These are phyloP conservation scores for Biston stratarius DNA, from an alignment of 2,888 invertebrate species.

Conservation along the genomic window DNA sequence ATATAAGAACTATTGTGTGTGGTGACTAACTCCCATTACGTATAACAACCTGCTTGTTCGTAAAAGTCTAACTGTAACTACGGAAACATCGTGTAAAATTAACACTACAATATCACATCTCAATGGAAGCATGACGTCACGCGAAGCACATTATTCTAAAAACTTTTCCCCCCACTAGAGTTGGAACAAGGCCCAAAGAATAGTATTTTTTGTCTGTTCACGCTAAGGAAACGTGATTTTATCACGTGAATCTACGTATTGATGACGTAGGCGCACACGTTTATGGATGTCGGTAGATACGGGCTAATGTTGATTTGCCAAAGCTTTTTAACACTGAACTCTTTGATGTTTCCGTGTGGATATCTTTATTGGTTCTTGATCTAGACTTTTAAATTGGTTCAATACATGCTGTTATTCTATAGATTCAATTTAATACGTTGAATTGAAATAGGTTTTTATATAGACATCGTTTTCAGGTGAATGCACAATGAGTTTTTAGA, in stretches of 20 bases:
- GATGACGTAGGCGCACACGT: constrained; percentile 39
- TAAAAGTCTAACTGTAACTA: neutral
- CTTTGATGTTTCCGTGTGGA: constrained; percentile 29
- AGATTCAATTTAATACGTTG: neutral
- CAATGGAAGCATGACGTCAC: constrained; percentile 64
- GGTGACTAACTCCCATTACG: too few species aligned
- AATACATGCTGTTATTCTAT: constrained; percentile 3
- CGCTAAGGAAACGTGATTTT: constrained; percentile 53
- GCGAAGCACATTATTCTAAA: constrained; percentile 56
- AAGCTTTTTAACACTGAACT: constrained; percentile 9
- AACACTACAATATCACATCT: constrained; percentile 34
- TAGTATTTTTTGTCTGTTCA: constrained; percentile 52
- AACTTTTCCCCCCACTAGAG: constrained; percentile 45
- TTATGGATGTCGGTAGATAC: constrained; percentile 15
- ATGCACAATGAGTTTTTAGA: neutral
- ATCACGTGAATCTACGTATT: constrained; percentile 43
- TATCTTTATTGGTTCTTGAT: constrained; percentile 30
- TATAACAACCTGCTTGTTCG: too few species aligned
- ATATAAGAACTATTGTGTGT: too few species aligned
- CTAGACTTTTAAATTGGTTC: constrained; percentile 25
- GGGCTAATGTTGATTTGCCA: constrained; percentile 16
- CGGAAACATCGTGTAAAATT: constrained; percentile 3
- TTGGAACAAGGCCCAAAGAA: constrained; percentile 54
- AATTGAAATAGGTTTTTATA: neutral
- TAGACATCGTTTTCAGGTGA: neutral